Base-by-base conservation (phyloP, 2,797 vertebrate genomes). In the Pteronotus mesoamericanus region DNA sequence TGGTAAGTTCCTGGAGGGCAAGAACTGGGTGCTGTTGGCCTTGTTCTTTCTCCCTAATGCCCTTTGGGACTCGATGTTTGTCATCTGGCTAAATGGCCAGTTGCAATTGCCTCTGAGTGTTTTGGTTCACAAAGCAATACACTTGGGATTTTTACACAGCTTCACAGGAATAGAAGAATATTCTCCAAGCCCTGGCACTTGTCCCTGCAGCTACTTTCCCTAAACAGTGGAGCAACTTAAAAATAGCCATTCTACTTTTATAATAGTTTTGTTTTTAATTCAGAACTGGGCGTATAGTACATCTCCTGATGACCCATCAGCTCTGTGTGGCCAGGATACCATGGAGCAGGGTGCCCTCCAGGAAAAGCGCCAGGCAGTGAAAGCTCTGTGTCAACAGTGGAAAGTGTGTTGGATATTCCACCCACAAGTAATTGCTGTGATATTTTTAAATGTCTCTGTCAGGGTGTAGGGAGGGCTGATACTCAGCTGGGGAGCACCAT, bases 381-480 rank as follows among this genome's bases (percentile, higher is more conserved):
- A 71, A 87, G 71, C 59, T 69, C 44, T 1, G 1, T 11, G 68
- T 88, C 95, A 86, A 9, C 69, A 94, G 51, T 61, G 88, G 88
- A 89, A 93, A 92, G 51, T 89, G 66, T 91, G 74, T 78, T 85
- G 80, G 48, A 37, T 94, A 39, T 93, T 96, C 94, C 61, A 42
- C 72, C 77, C 51, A 66, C 68, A 34, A 57, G 86, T 55, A 86
- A 75, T 87, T 74, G 84, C 89, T 51, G 21, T 55, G 55, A 39
- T 91, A n/a, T 91, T 83, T 96, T 74, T 84, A n/a, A 74, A 82
- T 9, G n/a, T 64, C 90, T 96, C 89, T 95, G 12, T 78, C 26
- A 22, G 69, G 90, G 22, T 34, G 14, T 12, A 72, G 59, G 74
- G 69, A 69, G 93, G 21, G n/a, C 48, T 51, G 44, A 26, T 46